A percentile compares a stretch with the other conserved stretches of the same genome.
Evolutionary conservation across 2,113 vertebrate species (phyloP).

Genomic region (Anhinga rufa): DNA sequence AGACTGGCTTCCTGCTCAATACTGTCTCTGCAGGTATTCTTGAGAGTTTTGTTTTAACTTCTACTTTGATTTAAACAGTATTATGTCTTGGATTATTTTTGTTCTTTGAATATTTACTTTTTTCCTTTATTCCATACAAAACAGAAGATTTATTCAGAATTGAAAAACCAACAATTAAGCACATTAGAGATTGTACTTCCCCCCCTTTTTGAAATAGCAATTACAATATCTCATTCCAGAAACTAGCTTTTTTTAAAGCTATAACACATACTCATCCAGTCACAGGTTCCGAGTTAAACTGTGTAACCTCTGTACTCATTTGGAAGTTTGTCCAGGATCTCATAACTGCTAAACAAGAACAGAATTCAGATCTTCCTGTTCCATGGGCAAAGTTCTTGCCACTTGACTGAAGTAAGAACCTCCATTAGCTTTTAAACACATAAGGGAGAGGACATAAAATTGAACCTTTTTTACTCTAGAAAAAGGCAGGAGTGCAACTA

Average conservation of each 20-base stretch:
- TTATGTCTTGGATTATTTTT: not conserved
- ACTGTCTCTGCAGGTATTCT: not conserved
- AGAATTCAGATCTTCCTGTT: constrained; percentile 5
- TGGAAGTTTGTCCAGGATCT: not conserved
- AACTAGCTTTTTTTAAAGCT: not conserved
- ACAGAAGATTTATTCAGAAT: not conserved
- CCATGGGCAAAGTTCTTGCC: not conserved
- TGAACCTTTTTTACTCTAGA: not conserved
- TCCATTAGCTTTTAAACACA: constrained; percentile 46
- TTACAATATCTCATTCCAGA: not conserved
- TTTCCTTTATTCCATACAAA: not conserved
- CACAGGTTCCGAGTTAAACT: not conserved
- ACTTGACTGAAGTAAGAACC: not conserved
- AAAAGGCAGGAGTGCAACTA: not conserved
- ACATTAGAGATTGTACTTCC: not conserved
- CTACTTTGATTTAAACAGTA: not conserved
- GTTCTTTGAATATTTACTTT: not conserved
- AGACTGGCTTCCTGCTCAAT: not conserved
- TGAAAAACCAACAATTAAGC: not conserved
- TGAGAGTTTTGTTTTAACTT: not conserved
- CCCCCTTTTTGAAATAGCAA: not conserved
- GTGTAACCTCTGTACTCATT: not conserved
- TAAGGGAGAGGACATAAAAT: constrained; percentile 24
- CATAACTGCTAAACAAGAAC: not conserved
- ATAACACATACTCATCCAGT: not conserved